These are phyloP conservation scores for Sigmodon hispidus DNA, from an alignment of 2,113 vertebrate species.

Conservation along the genomic window DNA sequence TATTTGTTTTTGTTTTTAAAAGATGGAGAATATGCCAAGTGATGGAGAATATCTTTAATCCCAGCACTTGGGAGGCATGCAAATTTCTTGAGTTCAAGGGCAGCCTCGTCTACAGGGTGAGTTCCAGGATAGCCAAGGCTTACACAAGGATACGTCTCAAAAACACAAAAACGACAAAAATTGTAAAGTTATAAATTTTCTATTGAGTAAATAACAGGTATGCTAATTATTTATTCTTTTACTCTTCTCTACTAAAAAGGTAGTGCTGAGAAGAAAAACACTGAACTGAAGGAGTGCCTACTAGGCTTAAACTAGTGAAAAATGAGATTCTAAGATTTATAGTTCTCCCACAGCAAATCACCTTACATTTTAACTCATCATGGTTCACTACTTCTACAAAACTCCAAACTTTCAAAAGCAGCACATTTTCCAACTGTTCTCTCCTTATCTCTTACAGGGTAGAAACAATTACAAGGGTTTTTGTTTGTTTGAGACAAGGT, in stretches of 20 bases:
- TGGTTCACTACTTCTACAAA: neutral
- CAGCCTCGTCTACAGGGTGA: neutral
- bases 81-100: neutral
- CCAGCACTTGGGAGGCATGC: neutral
- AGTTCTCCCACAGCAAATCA: neutral
- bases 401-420: neutral
- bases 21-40: neutral
- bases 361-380: neutral
- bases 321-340: neutral
- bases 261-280: constrained; percentile 20
- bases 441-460: neutral
- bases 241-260: neutral
- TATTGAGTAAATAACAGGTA: neutral
- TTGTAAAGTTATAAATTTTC: neutral
- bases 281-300: neutral
- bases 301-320: neutral
- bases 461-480: neutral
- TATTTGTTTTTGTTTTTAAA: neutral
- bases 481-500: too few relatives aligned
- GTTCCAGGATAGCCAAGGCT: neutral
- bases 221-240: neutral
- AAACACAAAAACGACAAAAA: neutral
- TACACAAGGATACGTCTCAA: neutral
- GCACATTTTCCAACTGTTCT: neutral
- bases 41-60: neutral